Evolutionary conservation across 53 echinoderm and acorn worm genomes (phyloP).

Genomic region (Arbacia lixula): DNA sequence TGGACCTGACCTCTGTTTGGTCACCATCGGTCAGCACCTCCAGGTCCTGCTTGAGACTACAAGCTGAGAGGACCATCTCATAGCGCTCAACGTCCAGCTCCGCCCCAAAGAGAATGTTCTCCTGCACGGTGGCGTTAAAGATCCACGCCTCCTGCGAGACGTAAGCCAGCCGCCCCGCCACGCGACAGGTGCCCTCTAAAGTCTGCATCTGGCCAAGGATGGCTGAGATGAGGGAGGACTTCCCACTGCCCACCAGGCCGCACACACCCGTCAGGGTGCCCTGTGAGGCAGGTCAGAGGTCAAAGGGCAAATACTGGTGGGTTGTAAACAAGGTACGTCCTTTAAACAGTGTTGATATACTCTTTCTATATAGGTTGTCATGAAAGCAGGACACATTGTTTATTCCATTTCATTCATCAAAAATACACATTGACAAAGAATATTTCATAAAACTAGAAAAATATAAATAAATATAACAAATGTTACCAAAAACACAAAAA

Average conservation of each 20-base stretch:
- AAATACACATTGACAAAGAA: too few relatives aligned
- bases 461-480: too few relatives aligned
- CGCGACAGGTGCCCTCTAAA: conserved; percentile 65
- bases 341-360: too few relatives aligned
- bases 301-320: not conserved
- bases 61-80: conserved; percentile 59
- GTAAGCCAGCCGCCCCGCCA: conserved; percentile 83
- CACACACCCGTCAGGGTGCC: conserved; percentile 86
- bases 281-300: conserved; percentile 22
- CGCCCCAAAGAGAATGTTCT: conserved; percentile 89
- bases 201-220: conserved; percentile 91
- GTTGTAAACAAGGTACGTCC: too few relatives aligned
- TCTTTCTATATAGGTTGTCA: too few relatives aligned
- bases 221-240: conserved; percentile 83
- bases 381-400: too few relatives aligned
- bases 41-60: conserved; percentile 82
- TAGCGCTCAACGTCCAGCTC: conserved; percentile 74
- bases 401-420: too few relatives aligned
- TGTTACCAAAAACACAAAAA: too few relatives aligned
- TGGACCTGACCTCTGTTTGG: conserved; percentile 80
- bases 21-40: conserved; percentile 83
- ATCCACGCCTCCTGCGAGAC: conserved; percentile 96
- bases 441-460: too few relatives aligned
- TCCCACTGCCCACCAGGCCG: conserved; percentile 89
- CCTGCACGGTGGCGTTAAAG: conserved; percentile 83